phyloP scores from a whole-genome alignment of 2,888 invertebrate species.

The Torymus tubicola region DNA sequence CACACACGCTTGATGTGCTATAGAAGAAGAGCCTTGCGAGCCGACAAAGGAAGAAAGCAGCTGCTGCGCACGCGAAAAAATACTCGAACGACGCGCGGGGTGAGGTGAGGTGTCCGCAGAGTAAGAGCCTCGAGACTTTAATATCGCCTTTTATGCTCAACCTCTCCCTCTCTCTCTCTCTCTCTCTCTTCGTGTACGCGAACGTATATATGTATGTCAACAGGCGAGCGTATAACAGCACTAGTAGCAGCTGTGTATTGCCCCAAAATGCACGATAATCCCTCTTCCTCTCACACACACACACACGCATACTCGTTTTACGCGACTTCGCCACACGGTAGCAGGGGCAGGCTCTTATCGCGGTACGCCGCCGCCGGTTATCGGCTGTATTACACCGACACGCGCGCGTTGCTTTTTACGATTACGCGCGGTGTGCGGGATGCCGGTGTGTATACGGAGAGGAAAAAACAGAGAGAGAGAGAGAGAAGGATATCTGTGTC shows the following conservation, averaged over 20 bases:
- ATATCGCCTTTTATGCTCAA: slow-evolving; percentile 50
- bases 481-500: slow-evolving; percentile 17
- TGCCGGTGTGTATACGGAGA: no score
- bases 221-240: not conserved
- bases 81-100: not conserved
- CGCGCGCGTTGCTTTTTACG: slow-evolving; percentile 34
- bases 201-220: slow-evolving; percentile 23
- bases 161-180: not conserved
- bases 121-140: slow-evolving; percentile 36
- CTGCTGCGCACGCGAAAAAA: not conserved
- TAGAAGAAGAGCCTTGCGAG: not conserved
- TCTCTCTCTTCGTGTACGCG: no score
- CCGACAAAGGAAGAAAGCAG: not conserved
- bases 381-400: not conserved
- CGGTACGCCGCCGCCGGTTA: not conserved
- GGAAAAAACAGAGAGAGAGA: not conserved
- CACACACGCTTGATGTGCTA: no score
- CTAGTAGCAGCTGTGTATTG: slow-evolving; percentile 8
- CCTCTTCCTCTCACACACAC: no score
- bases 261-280: not conserved
- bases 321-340: not conserved
- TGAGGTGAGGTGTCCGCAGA: not conserved
- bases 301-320: no score
- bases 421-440: slow-evolving; percentile 7
- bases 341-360: slow-evolving; percentile 18